These are phyloP conservation scores for Ectropis crepuscularia DNA, from an alignment of 2,888 invertebrate genomes.

Conservation along the genomic window DNA sequence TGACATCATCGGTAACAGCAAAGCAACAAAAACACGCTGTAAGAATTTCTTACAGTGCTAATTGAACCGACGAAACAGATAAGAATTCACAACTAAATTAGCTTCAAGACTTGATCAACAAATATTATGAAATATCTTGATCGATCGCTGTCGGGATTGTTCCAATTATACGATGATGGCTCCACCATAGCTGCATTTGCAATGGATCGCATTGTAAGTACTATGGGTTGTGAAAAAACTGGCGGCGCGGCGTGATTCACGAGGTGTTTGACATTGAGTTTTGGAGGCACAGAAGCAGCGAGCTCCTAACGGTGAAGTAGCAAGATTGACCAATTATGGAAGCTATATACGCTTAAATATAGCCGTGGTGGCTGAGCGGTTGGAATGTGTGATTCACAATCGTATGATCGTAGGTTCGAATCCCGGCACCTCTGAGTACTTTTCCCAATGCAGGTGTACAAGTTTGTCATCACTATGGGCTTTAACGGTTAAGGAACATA, in stretches of 20 bases:
- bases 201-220: background rate
- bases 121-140: background rate
- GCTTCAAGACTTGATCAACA: background rate
- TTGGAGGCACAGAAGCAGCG: constrained; percentile 43
- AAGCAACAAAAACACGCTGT: constrained; percentile 49
- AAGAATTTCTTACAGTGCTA: constrained; percentile 53
- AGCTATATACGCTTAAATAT: background rate
- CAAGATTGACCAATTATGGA: background rate
- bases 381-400: no score
- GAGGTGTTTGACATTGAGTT: constrained; percentile 57
- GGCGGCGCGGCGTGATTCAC: constrained; percentile 44
- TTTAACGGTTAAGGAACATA: no score
- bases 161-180: background rate
- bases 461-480: no score
- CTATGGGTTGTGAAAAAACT: constrained; percentile 19
- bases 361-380: no score
- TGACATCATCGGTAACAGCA: constrained; percentile 66
- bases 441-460: no score
- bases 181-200: background rate
- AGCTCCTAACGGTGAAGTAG: constrained; percentile 6
- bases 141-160: background rate
- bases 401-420: no score
- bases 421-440: no score
- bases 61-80: constrained; percentile 48
- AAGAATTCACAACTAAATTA: constrained; percentile 29